Base-by-base conservation (phyloP, 1,140 invertebrate genomes). In the Zaprionus ornatus region DNA sequence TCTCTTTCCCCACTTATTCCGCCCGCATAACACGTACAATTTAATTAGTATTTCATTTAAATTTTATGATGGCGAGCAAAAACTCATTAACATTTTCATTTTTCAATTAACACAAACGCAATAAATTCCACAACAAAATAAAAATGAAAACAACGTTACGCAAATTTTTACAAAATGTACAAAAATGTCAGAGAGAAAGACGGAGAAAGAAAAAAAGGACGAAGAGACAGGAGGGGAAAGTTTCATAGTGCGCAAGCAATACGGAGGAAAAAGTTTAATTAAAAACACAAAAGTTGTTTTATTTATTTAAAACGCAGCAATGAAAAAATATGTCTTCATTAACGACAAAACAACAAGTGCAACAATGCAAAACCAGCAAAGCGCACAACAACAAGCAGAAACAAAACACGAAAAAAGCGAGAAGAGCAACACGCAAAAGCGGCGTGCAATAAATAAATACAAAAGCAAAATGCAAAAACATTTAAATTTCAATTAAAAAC, bases 81-180 rank as follows among this genome's bases (percentile, higher is more conserved):
- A 75, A 79, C 80, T 88, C 87, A 90, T 90, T 90, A 90, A 87
- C 87, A 88, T 90, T 90, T 90, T 87, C 83, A 90, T 90, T 90
- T 90, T 90, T 91, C 87, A 90, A 90, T 90, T 90, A 90, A 90
- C 87, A 91, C 86, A 91, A 91, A 87, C 79, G 87, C 87, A 90
- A 90, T 90, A 90, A 90, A 90, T 90, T 90, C 87, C 87, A 52
- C 67, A 68, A 84, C 60, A 74, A 64, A 23, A 52, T 32, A 59
- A 67, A 61, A 77, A 71, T 45, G 37, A 35, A 40, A 59, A 52
- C 29, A 71, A 74, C 77, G 71, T 66, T 57, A 79, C 71, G 80
- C 66, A 82, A 82, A 75, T 79, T 79, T 78, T 70, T 74, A 67
- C 74, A 78, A 82, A 82, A 82, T 82, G 75, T 23, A 82, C 74